Evolutionary conservation across 2,888 invertebrate species (phyloP).

Genomic region (Idaea straminata): DNA sequence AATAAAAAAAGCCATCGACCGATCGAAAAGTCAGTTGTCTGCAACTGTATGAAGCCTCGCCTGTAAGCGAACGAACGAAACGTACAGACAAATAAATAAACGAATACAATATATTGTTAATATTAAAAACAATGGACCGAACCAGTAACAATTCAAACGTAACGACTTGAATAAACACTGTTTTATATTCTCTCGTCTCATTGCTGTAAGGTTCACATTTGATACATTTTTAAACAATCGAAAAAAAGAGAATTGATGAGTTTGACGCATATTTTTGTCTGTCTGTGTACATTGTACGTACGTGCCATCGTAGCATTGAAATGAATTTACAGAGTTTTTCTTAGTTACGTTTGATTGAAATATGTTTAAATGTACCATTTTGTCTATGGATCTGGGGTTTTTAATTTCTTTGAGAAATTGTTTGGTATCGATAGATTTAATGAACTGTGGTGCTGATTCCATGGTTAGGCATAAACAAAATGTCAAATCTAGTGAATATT

Average conservation of each 20-base stretch:
- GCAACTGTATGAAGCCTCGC: background rate
- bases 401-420: too few relatives aligned
- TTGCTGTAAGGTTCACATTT: background rate
- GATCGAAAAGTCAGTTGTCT: background rate
- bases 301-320: too few relatives aligned
- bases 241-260: background rate
- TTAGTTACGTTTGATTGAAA: too few relatives aligned
- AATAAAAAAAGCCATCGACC: background rate
- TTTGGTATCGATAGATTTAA: too few relatives aligned
- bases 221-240: background rate
- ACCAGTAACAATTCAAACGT: constrained; percentile 16
- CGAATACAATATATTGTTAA: background rate
- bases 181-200: background rate
- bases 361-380: too few relatives aligned
- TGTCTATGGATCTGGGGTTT: too few relatives aligned
- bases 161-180: background rate
- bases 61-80: background rate
- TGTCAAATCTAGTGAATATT: background rate
- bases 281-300: too few relatives aligned
- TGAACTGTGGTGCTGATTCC: too few relatives aligned
- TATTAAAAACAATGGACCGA: constrained; percentile 11
- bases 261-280: too few relatives aligned
- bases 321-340: too few relatives aligned
- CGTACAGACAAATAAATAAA: background rate
- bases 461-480: background rate